phyloP scores from a whole-genome alignment of 2,888 invertebrate genomes.

The Chloroclystis v-ata region DNA sequence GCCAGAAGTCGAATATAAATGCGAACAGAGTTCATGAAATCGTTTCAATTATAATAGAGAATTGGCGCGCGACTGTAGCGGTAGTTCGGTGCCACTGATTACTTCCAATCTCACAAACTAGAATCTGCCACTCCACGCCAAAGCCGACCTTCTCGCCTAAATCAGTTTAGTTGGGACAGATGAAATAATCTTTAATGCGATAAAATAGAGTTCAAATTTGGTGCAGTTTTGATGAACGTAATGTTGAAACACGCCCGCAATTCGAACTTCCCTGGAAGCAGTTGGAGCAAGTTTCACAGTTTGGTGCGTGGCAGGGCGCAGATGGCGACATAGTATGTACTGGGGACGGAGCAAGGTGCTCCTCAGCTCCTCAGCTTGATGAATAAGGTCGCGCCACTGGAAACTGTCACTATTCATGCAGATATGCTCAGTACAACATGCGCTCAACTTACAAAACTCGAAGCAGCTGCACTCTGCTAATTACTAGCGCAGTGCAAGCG shows the following conservation, averaged over 20 bases:
- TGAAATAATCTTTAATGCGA: conserved; percentile 7
- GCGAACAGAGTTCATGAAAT: conserved; percentile 3
- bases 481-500: too few species aligned
- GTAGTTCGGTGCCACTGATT: conserved; percentile 25
- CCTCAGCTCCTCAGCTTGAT: conserved; percentile 25
- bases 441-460: too few species aligned
- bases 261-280: not conserved
- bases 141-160: not conserved
- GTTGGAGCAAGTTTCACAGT: conserved; percentile 2
- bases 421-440: too few species aligned
- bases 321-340: not conserved
- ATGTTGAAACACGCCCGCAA: not conserved
- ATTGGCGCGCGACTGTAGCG: conserved; percentile 13
- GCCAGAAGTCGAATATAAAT: not conserved
- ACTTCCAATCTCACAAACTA: conserved; percentile 3
- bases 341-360: conserved; percentile 13
- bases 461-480: too few species aligned
- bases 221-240: conserved; percentile 5
- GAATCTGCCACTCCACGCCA: too few species aligned
- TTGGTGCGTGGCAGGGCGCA: not conserved
- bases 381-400: conserved; percentile 15
- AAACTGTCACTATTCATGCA: conserved; percentile 1
- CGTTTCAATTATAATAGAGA: conserved; percentile 20
- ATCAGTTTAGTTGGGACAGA: not conserved
- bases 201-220: not conserved